Percentiles rank a stretch among this genome's conserved stretches.
phyloP scores from a whole-genome alignment of 2,888 invertebrate species.

The Dusona sp. region DNA sequence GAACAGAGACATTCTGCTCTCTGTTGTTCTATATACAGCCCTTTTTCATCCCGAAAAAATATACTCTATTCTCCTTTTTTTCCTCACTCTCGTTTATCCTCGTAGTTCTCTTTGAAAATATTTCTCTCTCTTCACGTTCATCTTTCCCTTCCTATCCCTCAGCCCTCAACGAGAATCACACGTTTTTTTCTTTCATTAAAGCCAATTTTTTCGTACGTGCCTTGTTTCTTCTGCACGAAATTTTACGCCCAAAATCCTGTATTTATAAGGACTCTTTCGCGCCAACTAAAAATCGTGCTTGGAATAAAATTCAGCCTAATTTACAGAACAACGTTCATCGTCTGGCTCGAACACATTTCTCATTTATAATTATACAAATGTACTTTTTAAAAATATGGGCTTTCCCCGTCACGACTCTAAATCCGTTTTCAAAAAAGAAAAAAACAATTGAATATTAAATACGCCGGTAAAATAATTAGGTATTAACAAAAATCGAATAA shows the following conservation, averaged over 20 bases:
- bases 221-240: slow-evolving; percentile 41
- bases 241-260: background rate
- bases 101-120: background rate
- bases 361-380: background rate
- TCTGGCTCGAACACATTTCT: background rate
- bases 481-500: background rate
- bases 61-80: slow-evolving; percentile 17
- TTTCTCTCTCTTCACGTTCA: slow-evolving; percentile 25
- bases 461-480: background rate
- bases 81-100: background rate
- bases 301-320: slow-evolving; percentile 27
- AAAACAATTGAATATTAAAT: background rate
- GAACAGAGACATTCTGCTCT: slow-evolving; percentile 44
- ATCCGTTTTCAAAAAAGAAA: background rate
- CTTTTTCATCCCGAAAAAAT: slow-evolving; percentile 42
- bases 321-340: slow-evolving; percentile 10
- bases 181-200: slow-evolving; percentile 54
- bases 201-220: slow-evolving; percentile 61
- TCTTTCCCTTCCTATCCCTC: slow-evolving; percentile 39
- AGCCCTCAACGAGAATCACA: slow-evolving; percentile 38
- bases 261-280: slow-evolving; percentile 11
- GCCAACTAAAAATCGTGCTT: slow-evolving; percentile 27
- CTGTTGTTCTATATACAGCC: slow-evolving; percentile 21
- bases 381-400: background rate
- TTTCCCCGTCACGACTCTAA: no score